A percentile compares a stretch with the other conserved stretches of the same genome.
These are phyloP conservation scores for Tryphoninae sp. DNA, from an alignment of 2,888 invertebrate species.

Conservation along the genomic window DNA sequence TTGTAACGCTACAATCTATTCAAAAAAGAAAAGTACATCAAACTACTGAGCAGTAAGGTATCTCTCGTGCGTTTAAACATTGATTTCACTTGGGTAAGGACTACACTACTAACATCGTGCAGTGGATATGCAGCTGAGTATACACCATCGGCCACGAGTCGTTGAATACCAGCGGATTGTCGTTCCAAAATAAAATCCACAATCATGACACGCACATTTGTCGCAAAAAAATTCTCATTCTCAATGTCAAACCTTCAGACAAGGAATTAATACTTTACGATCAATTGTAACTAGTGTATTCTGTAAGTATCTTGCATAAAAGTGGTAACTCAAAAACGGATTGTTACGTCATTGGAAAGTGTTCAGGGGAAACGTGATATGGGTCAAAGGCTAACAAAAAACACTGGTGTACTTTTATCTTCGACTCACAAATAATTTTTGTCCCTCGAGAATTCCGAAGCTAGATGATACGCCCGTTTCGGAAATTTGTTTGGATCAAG, in stretches of 20 bases:
- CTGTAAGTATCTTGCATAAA: slow-evolving; percentile 37
- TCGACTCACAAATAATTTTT: slow-evolving; percentile 87
- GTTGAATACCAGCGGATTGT: slow-evolving; percentile 87
- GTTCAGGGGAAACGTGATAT: slow-evolving; percentile 36
- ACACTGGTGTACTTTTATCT: slow-evolving; percentile 6
- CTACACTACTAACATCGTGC: slow-evolving; percentile 86
- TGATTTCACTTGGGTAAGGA: slow-evolving; percentile 24
- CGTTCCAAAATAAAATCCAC: slow-evolving; percentile 90
- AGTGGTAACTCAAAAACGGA: slow-evolving; percentile 60
- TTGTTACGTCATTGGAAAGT: slow-evolving; percentile 30
- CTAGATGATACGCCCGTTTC: slow-evolving; percentile 84
- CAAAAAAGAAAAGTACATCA: not conserved
- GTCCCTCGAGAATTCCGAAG: slow-evolving; percentile 87
- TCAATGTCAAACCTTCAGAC: slow-evolving; percentile 85
- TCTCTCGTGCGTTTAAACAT: slow-evolving; percentile 26
- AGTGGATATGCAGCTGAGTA: slow-evolving; percentile 89
- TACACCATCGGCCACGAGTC: slow-evolving; percentile 85
- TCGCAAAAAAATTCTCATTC: slow-evolving; percentile 87
- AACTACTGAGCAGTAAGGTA: slow-evolving; percentile 33
- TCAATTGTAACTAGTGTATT: slow-evolving; percentile 48
- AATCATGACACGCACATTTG: slow-evolving; percentile 86
- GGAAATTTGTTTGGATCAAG: slow-evolving; percentile 85
- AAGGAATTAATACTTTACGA: slow-evolving; percentile 52
- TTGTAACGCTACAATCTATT: not conserved
- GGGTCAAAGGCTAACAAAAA: not conserved